Percentiles rank a stretch among this genome's conserved stretches.
Conservation (phyloP, 2,888 invertebrate species). For the Mamestra brassicae region DNA sequence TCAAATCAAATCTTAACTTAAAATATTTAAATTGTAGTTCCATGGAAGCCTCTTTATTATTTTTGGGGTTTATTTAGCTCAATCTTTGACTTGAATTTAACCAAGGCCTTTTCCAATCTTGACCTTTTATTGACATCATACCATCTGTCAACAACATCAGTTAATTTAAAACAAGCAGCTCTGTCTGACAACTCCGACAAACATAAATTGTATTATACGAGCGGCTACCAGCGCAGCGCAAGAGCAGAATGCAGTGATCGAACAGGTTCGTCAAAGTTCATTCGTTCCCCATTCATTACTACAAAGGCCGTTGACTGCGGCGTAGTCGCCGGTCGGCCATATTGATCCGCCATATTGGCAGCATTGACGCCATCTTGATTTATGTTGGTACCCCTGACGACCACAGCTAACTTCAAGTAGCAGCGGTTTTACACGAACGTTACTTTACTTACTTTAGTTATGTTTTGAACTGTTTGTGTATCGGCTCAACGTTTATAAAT, state of each 20-base stretch:
- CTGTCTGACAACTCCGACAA: slow-evolving; percentile 12
- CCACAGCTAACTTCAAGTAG: slow-evolving; percentile 79
- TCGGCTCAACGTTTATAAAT: slow-evolving; percentile 63
- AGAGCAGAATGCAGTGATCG: slow-evolving; percentile 67
- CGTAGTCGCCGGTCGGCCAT: slow-evolving; percentile 64
- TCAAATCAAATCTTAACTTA: neutral
- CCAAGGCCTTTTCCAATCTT: neutral
- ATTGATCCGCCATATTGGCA: slow-evolving; percentile 59
- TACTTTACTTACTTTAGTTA: slow-evolving; percentile 86
- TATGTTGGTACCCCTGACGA: slow-evolving; percentile 59
- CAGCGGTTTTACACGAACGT: slow-evolving; percentile 82
- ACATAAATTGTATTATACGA: slow-evolving; percentile 24
- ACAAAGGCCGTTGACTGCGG: slow-evolving; percentile 82
- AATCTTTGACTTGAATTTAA: neutral
- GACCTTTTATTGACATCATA: slow-evolving; percentile 1
- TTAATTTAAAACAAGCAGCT: slow-evolving; percentile 28
- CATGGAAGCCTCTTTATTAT: neutral
- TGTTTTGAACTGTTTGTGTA: slow-evolving; percentile 82
- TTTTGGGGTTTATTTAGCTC: neutral
- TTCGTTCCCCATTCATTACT: slow-evolving; percentile 81
- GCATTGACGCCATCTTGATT: slow-evolving; percentile 59
- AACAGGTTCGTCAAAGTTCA: slow-evolving; percentile 81
- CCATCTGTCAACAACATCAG: neutral
- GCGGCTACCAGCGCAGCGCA: slow-evolving; percentile 66
- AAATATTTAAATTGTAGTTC: neutral